Conservation (phyloP, 2,888 invertebrate genomes). For the Phanerotoma sp. region DNA sequence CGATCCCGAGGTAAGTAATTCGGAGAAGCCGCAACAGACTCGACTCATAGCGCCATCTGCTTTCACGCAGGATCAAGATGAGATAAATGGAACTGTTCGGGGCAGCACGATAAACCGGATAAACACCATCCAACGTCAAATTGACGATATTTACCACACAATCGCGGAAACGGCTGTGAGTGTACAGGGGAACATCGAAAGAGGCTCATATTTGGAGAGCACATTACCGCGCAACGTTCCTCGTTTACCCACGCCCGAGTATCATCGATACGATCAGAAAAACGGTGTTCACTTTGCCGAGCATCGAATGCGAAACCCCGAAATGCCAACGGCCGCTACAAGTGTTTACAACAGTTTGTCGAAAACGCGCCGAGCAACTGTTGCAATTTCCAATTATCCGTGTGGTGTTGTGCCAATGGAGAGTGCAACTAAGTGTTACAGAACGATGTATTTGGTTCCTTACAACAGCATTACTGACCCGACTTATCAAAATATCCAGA, state of each 20-base stretch:
- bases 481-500: constrained; percentile 54
- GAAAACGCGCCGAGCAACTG: constrained; percentile 29
- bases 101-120: constrained; percentile 50
- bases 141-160: constrained; percentile 54
- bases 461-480: constrained; percentile 52
- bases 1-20: constrained; percentile 28
- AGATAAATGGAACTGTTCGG: constrained; percentile 21
- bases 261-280: constrained; percentile 35
- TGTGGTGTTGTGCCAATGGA: constrained; percentile 37
- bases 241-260: constrained; percentile 2
- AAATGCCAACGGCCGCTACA: constrained; percentile 4
- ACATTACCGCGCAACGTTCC: constrained; percentile 39
- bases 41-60: neutral
- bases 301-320: constrained; percentile 39
- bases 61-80: constrained; percentile 30
- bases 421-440: constrained; percentile 47
- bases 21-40: constrained; percentile 9
- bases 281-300: constrained; percentile 45
- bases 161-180: constrained; percentile 49
- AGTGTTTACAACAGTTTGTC: constrained; percentile 37
- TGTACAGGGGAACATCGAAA: constrained; percentile 40
- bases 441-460: constrained; percentile 55
- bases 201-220: constrained; percentile 45
- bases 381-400: constrained; percentile 41
- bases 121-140: constrained; percentile 50